Percentiles rank a stretch among this genome's conserved stretches.
These are phyloP conservation scores for Thermophis baileyi DNA, from an alignment of 2,113 vertebrate genomes.

Conservation along the genomic window DNA sequence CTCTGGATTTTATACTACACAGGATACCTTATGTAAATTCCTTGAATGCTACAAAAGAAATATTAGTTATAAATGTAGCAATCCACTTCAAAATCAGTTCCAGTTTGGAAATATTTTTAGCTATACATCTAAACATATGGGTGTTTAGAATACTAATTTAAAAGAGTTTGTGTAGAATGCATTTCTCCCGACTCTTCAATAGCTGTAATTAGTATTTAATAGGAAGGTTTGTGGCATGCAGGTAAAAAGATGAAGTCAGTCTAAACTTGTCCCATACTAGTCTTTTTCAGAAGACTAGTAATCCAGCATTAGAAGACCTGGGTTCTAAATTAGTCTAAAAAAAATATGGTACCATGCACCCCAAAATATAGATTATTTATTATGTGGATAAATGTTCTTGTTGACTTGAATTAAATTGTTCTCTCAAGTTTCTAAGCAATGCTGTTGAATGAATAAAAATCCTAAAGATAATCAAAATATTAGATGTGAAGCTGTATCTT, in stretches of 20 bases:
- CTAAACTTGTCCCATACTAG: background rate
- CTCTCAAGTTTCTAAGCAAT: background rate
- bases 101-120: constrained; percentile 17
- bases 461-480: background rate
- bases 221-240: background rate
- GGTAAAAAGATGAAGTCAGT: constrained; percentile 11
- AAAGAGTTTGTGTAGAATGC: constrained; percentile 14
- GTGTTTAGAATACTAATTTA: background rate
- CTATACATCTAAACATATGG: background rate
- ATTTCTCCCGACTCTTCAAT: background rate
- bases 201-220: constrained; percentile 21
- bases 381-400: background rate
- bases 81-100: background rate
- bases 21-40: background rate
- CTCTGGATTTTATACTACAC: background rate
- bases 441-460: background rate
- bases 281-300: constrained; percentile 1
- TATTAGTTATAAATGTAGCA: background rate
- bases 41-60: background rate
- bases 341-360: background rate
- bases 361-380: background rate
- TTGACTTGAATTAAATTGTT: background rate
- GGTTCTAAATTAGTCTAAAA: constrained; percentile 16
- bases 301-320: constrained; percentile 18
- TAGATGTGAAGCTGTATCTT: background rate